phyloP scores from a whole-genome alignment of 2,888 invertebrate species.

The Phorcus lineatus region DNA sequence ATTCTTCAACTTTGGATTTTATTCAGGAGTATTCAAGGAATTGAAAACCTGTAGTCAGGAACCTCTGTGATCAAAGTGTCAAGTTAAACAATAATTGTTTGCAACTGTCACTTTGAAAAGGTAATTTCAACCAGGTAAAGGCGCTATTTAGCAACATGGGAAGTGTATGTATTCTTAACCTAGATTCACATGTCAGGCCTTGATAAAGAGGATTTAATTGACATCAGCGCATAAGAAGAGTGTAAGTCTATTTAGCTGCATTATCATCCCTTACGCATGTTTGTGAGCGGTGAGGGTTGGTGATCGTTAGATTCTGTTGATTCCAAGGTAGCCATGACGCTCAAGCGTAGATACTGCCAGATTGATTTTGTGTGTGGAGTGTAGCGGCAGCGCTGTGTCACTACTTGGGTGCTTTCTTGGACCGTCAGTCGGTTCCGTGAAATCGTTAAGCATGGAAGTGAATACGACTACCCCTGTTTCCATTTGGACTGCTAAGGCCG shows the following conservation, averaged over 20 bases:
- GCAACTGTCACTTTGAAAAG: no score
- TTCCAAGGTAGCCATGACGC: background rate
- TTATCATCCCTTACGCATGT: background rate
- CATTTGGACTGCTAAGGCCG: background rate
- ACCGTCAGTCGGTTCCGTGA: background rate
- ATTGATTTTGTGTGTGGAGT: slow-evolving; percentile 6
- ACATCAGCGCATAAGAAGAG: background rate
- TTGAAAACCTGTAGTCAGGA: no score
- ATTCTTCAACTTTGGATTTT: no score
- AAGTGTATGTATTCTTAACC: no score
- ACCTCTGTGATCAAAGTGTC: no score
- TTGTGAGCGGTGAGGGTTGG: background rate
- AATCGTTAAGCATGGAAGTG: background rate
- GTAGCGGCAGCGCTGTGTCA: background rate
- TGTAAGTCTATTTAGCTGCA: background rate
- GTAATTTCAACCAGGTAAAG: no score
- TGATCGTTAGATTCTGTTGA: background rate
- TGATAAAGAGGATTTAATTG: background rate
- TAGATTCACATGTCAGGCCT: no score
- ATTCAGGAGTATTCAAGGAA: no score
- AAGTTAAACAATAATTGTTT: no score
- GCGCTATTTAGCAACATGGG: no score
- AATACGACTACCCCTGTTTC: background rate
- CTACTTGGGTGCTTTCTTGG: slow-evolving; percentile 1
- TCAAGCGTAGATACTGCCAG: background rate